A percentile compares a stretch with the other conserved stretches of the same genome.
Conservation (phyloP, 2,888 invertebrate genomes). For the Incurvaria masculella region DNA sequence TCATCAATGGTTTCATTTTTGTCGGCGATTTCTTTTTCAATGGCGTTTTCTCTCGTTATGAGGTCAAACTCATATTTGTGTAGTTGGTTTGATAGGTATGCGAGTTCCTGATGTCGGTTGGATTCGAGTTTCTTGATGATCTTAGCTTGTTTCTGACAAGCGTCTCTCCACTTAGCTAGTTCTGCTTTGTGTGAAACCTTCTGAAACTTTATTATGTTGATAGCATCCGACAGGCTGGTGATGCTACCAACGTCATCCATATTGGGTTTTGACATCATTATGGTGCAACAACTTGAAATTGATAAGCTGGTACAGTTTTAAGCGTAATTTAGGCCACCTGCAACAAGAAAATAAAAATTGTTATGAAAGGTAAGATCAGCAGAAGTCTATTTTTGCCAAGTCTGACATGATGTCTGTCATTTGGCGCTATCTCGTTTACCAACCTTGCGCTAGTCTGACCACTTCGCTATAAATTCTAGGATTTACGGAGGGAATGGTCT, state of each 20-base stretch:
- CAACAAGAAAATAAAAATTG: too few species aligned
- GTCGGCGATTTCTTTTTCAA: not conserved
- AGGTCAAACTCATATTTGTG: constrained; percentile 47
- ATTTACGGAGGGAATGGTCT: too few species aligned
- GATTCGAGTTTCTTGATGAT: constrained; percentile 43
- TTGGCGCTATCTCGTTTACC: too few species aligned
- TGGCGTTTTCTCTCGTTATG: not conserved
- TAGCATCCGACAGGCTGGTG: constrained; percentile 43
- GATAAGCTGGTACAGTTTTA: too few species aligned
- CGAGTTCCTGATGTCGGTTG: constrained; percentile 44
- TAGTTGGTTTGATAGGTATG: constrained; percentile 42
- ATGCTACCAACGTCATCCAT: not conserved
- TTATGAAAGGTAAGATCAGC: too few species aligned
- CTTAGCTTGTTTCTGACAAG: constrained; percentile 36
- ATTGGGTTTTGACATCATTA: not conserved
- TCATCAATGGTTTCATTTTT: not conserved
- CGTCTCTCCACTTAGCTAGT: constrained; percentile 36
- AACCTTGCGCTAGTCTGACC: too few species aligned
- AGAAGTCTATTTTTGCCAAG: too few species aligned
- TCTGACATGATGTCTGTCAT: too few species aligned
- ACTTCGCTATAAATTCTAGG: too few species aligned
- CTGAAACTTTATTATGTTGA: constrained; percentile 46
- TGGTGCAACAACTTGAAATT: too few species aligned
- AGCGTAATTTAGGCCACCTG: too few species aligned
- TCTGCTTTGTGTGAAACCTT: constrained; percentile 47